phyloP scores from a whole-genome alignment of 2,888 invertebrate genomes.

The Ormyrus thymus region DNA sequence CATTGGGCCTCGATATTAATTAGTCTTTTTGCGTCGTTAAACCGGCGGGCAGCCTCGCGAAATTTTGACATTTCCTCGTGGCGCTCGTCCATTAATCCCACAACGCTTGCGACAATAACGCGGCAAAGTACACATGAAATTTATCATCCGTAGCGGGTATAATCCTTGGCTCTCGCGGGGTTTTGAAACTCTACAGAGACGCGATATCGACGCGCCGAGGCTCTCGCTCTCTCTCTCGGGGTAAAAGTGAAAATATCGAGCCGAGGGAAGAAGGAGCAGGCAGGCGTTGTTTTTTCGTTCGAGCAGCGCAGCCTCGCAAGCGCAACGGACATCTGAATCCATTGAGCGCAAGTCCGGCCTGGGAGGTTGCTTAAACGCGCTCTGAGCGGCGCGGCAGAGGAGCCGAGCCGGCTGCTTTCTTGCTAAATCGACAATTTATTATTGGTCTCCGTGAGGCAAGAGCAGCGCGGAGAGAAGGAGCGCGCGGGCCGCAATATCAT shows the following conservation, averaged over 20 bases:
- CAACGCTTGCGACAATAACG: constrained; percentile 12
- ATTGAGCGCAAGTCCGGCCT: too few relatives aligned
- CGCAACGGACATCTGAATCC: too few relatives aligned
- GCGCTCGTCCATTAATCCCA: constrained; percentile 14
- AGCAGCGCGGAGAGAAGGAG: neutral
- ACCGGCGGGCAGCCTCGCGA: neutral
- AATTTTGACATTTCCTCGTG: constrained; percentile 26
- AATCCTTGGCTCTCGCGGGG: neutral
- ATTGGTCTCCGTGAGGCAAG: constrained; percentile 45
- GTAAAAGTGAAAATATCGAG: too few relatives aligned
- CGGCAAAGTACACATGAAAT: constrained; percentile 26
- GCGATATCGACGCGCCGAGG: too few relatives aligned
- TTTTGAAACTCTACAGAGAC: too few relatives aligned
- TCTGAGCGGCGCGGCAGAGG: neutral
- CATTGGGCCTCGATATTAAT: too few relatives aligned
- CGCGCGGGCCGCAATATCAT: constrained; percentile 36
- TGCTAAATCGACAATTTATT: constrained; percentile 55
- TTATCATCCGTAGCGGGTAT: constrained; percentile 19
- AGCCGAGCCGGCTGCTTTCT: constrained; percentile 32
- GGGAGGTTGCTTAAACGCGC: constrained; percentile 40
- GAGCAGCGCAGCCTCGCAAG: too few relatives aligned
- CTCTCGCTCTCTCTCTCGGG: too few relatives aligned
- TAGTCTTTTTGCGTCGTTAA: too few relatives aligned
- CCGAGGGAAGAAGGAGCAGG: neutral
- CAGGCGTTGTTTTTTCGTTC: constrained; percentile 8